Percentiles rank a stretch among this genome's conserved stretches.
These are phyloP conservation scores for Gasterosteus nipponicus DNA, from an alignment of 2,113 vertebrate species.

Conservation along the genomic window DNA sequence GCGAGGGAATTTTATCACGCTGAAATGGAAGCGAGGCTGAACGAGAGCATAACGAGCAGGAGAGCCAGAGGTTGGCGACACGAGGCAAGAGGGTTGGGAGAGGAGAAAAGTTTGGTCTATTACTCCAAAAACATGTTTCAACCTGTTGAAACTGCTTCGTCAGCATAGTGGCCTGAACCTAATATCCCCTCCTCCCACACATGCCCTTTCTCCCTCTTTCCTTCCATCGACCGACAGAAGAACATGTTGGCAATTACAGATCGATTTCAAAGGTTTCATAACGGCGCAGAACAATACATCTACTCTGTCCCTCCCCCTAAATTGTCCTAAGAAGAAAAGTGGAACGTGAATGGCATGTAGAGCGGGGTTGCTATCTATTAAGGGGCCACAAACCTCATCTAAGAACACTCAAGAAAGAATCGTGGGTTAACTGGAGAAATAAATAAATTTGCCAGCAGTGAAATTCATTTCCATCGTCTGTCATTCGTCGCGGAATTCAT, in stretches of 20 bases:
- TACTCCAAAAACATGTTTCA: slow-evolving; percentile 62
- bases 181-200: slow-evolving; percentile 5
- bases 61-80: slow-evolving; percentile 34
- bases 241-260: slow-evolving; percentile 48
- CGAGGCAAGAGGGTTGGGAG: slow-evolving; percentile 24
- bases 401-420: slow-evolving; percentile 49
- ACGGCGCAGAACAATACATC: slow-evolving; percentile 46
- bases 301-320: slow-evolving; percentile 48
- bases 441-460: slow-evolving; percentile 28
- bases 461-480: slow-evolving; percentile 57
- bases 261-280: slow-evolving; percentile 40
- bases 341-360: slow-evolving; percentile 55
- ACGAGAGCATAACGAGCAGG: slow-evolving; percentile 44
- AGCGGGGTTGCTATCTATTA: slow-evolving; percentile 44
- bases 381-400: slow-evolving; percentile 25
- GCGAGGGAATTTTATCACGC: slow-evolving; percentile 70
- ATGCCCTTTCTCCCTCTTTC: slow-evolving; percentile 4
- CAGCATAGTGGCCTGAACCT: slow-evolving; percentile 55
- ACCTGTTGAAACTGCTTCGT: slow-evolving; percentile 68
- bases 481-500: slow-evolving; percentile 62
- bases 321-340: slow-evolving; percentile 49
- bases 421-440: slow-evolving; percentile 46
- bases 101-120: slow-evolving; percentile 13
- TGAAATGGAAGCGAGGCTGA: slow-evolving; percentile 71
- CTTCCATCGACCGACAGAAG: slow-evolving; percentile 20